Evolutionary conservation across 1,140 invertebrate genomes (phyloP).

Genomic region (Cydia fagiglandana): DNA sequence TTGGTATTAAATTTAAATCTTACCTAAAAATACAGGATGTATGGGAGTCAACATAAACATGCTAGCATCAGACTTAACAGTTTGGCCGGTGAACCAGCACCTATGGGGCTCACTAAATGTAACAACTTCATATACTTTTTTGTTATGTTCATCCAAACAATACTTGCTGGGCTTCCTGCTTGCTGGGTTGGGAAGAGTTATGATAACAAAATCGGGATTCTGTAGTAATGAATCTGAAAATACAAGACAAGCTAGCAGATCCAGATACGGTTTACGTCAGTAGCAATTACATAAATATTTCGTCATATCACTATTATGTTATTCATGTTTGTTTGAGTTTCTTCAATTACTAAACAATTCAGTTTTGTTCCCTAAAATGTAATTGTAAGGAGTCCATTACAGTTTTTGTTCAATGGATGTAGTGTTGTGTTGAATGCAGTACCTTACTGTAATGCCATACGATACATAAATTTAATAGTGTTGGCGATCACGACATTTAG

Average conservation of each 20-base stretch:
- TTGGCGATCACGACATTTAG: too few relatives aligned
- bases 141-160: slow-evolving; percentile 79
- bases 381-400: too few relatives aligned
- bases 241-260: slow-evolving; percentile 47
- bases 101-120: slow-evolving; percentile 83
- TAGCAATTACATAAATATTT: too few relatives aligned
- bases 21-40: slow-evolving; percentile 83
- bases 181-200: slow-evolving; percentile 85
- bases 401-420: too few relatives aligned
- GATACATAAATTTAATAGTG: too few relatives aligned
- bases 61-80: slow-evolving; percentile 85
- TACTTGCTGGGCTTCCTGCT: slow-evolving; percentile 82
- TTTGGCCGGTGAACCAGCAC: slow-evolving; percentile 85
- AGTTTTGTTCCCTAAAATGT: too few relatives aligned
- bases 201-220: slow-evolving; percentile 85
- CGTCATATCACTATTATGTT: too few relatives aligned
- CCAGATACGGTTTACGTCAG: slow-evolving; percentile 11
- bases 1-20: slow-evolving; percentile 9
- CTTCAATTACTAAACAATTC: too few relatives aligned
- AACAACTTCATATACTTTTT: slow-evolving; percentile 73
- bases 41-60: slow-evolving; percentile 84
- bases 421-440: too few relatives aligned
- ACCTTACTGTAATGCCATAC: too few relatives aligned
- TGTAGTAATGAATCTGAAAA: slow-evolving; percentile 79
- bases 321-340: too few relatives aligned